Percentiles rank a stretch among this genome's conserved stretches.
These are phyloP conservation scores for Naja naja DNA, from an alignment of 2,113 vertebrate species.

Conservation along the genomic window DNA sequence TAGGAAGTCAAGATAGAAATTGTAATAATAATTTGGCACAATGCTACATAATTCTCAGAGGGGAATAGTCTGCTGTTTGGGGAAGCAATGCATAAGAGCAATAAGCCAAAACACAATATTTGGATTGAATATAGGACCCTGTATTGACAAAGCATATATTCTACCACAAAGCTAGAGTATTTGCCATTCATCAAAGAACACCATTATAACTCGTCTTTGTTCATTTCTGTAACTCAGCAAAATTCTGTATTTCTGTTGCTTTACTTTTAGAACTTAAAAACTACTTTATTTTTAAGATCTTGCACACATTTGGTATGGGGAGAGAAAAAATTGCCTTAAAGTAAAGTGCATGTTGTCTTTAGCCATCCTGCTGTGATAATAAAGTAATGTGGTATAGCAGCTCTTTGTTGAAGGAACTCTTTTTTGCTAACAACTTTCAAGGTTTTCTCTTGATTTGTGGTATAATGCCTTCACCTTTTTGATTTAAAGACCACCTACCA, in stretches of 20 bases:
- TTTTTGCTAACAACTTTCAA: not conserved
- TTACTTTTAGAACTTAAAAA: not conserved
- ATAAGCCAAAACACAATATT: not conserved
- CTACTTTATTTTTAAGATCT: conserved; percentile 7
- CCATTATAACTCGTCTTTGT: not conserved
- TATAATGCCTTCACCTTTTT: not conserved
- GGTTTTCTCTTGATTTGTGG: conserved; percentile 1
- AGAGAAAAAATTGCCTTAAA: not conserved
- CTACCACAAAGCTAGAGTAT: not conserved
- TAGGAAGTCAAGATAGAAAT: too few relatives aligned
- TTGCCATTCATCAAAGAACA: not conserved
- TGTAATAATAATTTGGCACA: not conserved
- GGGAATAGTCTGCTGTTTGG: not conserved
- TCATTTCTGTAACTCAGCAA: not conserved
- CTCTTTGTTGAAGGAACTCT: not conserved
- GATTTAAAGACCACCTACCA: accelerated
- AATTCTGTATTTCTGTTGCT: not conserved
- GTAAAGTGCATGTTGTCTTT: not conserved
- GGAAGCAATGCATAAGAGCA: not conserved
- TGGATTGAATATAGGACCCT: not conserved
- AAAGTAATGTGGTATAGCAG: not conserved
- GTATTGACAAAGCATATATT: not conserved
- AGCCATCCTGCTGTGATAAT: not conserved
- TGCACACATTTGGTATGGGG: accelerated
- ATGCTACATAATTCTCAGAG: not conserved